Base-by-base conservation (phyloP, 1,140 invertebrate species). In the Drosophila elegans region DNA sequence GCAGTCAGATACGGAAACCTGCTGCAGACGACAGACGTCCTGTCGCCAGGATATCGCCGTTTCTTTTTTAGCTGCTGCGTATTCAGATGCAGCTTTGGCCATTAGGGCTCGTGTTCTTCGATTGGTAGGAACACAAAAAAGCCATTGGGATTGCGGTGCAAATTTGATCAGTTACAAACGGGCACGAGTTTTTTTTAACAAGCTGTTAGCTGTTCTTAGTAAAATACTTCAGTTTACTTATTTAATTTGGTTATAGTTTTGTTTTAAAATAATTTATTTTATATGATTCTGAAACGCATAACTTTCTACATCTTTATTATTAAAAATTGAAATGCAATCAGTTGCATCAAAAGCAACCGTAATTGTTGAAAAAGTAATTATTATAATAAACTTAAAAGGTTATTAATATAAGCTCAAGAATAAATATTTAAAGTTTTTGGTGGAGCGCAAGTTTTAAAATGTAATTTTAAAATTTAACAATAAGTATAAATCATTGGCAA, bases 21-120 rank as follows among this genome's bases (percentile, higher is more conserved):
- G 44, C 62, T 36, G 64, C 45, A 74, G 69, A 49, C 57, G 62
- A 51, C 32, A 60, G 69, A 72, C 69, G 60, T 49, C 51, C 71
- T 64, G 71, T 55, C 80, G 69, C 67, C 69, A 73, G 69, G 52
- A 54, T 25, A 42, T 49, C 52, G 53, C 32, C 12, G 16, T 16
- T 49, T 56, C 48, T 54, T 68, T n/a, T 13, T 10, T 3, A 9
- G 3, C 38, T 55, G 9, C 27, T 51, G 32, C 29, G 56, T 42
- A 67, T 62, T 67, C 57, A 62, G 68, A 67, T 57, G 52, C 64
- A 69, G 67, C 51, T 71, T 69, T 69, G 67, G 52, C 67, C 67
- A 71, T 71, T 71, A 71, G 67, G 51, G 67, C 12, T 29, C 64
- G 51, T 57, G 67, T 71, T 57, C 49, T 48, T 55, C 64, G 67